A percentile compares a stretch with the other conserved stretches of the same genome.
Evolutionary conservation across 1,140 invertebrate genomes (phyloP).

Genomic region (Lithobius niger): DNA sequence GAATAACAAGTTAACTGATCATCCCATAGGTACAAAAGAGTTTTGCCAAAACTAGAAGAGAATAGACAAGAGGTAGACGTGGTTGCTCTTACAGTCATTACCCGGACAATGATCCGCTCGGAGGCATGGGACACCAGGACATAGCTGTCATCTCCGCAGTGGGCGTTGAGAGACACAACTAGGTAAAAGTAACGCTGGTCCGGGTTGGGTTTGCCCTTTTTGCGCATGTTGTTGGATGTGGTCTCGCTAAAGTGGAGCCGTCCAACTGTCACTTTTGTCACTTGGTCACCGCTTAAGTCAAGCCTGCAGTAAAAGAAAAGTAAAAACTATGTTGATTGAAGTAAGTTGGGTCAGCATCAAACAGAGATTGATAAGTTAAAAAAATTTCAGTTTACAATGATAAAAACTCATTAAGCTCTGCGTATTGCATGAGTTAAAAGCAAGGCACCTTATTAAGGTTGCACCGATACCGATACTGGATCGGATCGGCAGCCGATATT

Average conservation of each 20-base stretch:
- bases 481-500: too few relatives aligned
- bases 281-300: slow-evolving; percentile 48
- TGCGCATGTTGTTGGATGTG: slow-evolving; percentile 96
- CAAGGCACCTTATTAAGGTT: too few relatives aligned
- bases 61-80: slow-evolving; percentile 10
- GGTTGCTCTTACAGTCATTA: slow-evolving; percentile 33
- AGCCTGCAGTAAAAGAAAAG: too few relatives aligned
- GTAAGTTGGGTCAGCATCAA: too few relatives aligned
- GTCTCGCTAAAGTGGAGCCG: slow-evolving; percentile 96
- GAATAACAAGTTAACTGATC: too few relatives aligned
- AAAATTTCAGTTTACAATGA: slow-evolving; percentile 5
- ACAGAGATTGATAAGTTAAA: slow-evolving; percentile 13
- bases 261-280: slow-evolving; percentile 67
- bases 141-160: slow-evolving; percentile 60
- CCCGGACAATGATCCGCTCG: slow-evolving; percentile 91
- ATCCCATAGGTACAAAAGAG: too few relatives aligned
- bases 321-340: too few relatives aligned
- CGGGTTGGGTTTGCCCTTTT: slow-evolving; percentile 96
- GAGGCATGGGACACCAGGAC: slow-evolving; percentile 75
- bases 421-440: too few relatives aligned
- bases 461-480: too few relatives aligned
- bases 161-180: slow-evolving; percentile 81
- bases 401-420: too few relatives aligned
- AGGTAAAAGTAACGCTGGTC: slow-evolving; percentile 90
- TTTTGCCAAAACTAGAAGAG: too few relatives aligned